phyloP scores from a whole-genome alignment of 2,113 vertebrate species.

The Dendropsophus ebraccatus region DNA sequence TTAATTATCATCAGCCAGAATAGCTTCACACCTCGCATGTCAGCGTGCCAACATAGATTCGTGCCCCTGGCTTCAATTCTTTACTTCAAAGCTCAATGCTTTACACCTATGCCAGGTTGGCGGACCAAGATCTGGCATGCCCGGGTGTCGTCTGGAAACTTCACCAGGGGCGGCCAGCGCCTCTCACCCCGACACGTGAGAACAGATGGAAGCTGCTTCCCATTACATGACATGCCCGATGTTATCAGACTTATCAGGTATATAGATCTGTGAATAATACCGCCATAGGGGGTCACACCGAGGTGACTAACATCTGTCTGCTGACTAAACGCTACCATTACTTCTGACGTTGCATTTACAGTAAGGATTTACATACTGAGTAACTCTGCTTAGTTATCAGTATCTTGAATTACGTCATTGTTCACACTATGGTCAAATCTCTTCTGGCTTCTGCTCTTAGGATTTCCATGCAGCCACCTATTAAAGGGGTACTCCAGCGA shows the following conservation, averaged over 20 bases:
- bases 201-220: neutral
- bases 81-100: neutral
- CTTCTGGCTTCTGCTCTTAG: neutral
- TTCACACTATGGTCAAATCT: neutral
- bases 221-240: neutral
- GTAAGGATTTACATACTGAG: neutral
- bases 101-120: neutral
- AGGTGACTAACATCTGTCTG: neutral
- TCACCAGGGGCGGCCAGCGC: neutral
- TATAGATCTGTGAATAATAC: neutral
- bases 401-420: neutral
- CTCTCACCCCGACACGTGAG: neutral
- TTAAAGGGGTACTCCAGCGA: too few species aligned
- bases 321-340: neutral
- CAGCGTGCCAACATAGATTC: neutral
- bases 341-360: neutral
- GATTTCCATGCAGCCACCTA: too few species aligned
- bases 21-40: fast-evolving
- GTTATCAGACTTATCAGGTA: neutral
- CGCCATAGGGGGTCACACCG: neutral
- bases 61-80: neutral
- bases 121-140: neutral
- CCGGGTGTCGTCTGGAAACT: neutral
- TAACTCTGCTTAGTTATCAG: neutral
- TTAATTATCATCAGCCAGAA: neutral